Percentiles rank a stretch among this genome's conserved stretches.
Evolutionary conservation across 2,113 vertebrate species (phyloP).

Genomic region (Spea bombifrons): DNA sequence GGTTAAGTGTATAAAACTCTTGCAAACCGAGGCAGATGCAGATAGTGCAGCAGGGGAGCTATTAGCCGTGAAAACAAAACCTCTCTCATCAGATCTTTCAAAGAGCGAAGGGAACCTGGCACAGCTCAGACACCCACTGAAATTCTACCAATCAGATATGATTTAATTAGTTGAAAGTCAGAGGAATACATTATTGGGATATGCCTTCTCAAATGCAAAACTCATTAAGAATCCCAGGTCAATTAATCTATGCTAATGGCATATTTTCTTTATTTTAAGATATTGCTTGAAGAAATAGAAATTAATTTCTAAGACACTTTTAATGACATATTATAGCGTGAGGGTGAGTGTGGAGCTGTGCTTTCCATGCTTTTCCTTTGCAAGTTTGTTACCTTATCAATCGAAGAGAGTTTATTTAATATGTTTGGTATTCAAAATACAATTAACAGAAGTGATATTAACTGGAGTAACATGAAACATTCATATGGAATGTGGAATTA

Average conservation of each 20-base stretch:
- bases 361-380: too few species aligned
- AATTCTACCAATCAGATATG: conserved; percentile 48
- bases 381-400: too few species aligned
- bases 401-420: too few species aligned
- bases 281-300: conserved; percentile 33
- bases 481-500: too few species aligned
- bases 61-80: conserved; percentile 46
- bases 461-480: too few species aligned
- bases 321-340: too few species aligned
- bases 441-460: too few species aligned
- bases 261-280: conserved; percentile 38
- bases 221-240: conserved; percentile 47
- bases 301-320: background rate
- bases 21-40: conserved; percentile 39
- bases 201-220: conserved; percentile 41
- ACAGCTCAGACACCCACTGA: conserved; percentile 41
- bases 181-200: conserved; percentile 39
- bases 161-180: conserved; percentile 48
- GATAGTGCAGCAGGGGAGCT: conserved; percentile 46
- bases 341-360: too few species aligned
- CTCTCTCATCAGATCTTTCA: conserved; percentile 44
- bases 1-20: conserved; percentile 46
- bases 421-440: too few species aligned
- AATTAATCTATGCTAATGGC: conserved; percentile 48
- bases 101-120: conserved; percentile 40